These are phyloP conservation scores for Spilarctia lutea DNA, from an alignment of 2,888 invertebrate genomes.

Conservation along the genomic window DNA sequence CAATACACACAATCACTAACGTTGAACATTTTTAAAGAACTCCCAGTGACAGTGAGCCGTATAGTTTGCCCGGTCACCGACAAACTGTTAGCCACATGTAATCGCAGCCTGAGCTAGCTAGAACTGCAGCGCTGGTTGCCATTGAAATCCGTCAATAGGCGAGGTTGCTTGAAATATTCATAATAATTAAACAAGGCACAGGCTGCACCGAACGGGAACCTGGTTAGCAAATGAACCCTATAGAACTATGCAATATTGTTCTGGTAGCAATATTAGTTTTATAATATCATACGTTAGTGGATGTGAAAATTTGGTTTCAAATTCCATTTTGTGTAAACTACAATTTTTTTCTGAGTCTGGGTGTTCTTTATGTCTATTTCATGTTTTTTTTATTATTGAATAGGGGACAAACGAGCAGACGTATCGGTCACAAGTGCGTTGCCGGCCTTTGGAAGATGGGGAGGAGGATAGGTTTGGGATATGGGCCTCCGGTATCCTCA, in stretches of 20 bases:
- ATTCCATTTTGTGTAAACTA: no score
- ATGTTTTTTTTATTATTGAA: no score
- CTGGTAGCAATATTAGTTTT: background rate
- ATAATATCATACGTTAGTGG: background rate
- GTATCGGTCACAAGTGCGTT: no score
- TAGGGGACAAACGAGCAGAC: no score
- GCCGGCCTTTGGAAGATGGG: no score
- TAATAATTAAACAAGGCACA: constrained; percentile 44
- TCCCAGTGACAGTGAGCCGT: background rate
- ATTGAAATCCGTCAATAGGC: constrained; percentile 49
- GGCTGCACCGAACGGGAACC: constrained; percentile 25
- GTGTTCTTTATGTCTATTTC: no score
- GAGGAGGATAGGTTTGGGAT: no score
- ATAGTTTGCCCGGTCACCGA: background rate
- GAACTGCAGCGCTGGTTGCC: constrained; percentile 30
- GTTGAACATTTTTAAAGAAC: background rate
- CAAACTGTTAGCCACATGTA: background rate
- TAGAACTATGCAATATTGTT: background rate
- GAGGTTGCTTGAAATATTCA: constrained; percentile 52
- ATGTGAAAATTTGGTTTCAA: background rate
- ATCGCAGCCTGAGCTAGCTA: background rate
- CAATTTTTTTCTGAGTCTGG: no score
- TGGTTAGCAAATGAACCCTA: constrained; percentile 39
- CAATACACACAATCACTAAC: background rate
- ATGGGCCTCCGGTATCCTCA: no score